Evolutionary conservation across 2,797 vertebrate species (phyloP).

Genomic region (Momotus momota): DNA sequence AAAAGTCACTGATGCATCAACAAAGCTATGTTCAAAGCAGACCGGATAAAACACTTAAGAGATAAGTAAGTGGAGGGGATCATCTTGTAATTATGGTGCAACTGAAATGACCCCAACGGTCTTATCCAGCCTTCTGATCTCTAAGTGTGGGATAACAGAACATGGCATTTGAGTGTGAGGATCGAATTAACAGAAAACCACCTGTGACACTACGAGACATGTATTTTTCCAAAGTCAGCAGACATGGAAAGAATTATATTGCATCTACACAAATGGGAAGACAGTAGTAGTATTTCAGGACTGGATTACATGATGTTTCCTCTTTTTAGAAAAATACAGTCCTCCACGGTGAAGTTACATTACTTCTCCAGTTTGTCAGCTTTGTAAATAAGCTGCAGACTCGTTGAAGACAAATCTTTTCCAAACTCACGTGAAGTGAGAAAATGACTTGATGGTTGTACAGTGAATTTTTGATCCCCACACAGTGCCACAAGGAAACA

Average conservation of each 20-base stretch:
- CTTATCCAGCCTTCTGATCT: neutral
- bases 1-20: neutral
- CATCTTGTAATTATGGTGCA: neutral
- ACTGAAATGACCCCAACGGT: neutral
- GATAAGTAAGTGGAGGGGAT: neutral
- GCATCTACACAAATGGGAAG: neutral
- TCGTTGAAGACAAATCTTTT: neutral
- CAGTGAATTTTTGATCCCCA: neutral
- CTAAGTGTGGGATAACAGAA: neutral
- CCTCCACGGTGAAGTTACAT: neutral
- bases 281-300: neutral
- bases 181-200: neutral
- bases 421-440: neutral
- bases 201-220: neutral
- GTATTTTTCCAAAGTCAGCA: neutral
- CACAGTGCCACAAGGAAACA: neutral
- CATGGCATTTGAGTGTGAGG: neutral
- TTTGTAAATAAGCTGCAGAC: neutral
- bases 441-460: neutral
- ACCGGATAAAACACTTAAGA: neutral
- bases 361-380: neutral
- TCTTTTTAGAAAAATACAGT: neutral
- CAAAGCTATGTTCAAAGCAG: conserved; percentile 12
- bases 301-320: neutral
- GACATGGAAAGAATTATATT: neutral